Evolutionary conservation across 1,140 invertebrate species (phyloP).

Genomic region (Macrotrachela quadricornifera): DNA sequence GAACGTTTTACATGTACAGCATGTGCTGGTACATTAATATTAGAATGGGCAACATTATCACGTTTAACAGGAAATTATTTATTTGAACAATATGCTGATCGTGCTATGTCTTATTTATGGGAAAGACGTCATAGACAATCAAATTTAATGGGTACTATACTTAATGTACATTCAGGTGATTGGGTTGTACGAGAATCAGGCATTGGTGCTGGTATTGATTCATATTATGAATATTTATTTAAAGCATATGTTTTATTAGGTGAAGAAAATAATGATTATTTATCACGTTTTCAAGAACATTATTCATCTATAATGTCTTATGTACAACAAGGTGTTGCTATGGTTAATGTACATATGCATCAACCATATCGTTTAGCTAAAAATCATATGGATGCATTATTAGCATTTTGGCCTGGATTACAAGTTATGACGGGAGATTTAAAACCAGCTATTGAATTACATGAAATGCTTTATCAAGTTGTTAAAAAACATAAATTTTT

Average conservation of each 20-base stretch:
- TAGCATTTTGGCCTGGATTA: slow-evolving; percentile 86
- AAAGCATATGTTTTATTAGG: slow-evolving; percentile 57
- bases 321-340: slow-evolving; percentile 31
- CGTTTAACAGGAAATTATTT: slow-evolving; percentile 69
- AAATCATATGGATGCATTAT: slow-evolving; percentile 86
- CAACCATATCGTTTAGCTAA: slow-evolving; percentile 68
- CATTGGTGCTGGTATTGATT: slow-evolving; percentile 94
- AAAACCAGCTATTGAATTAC: slow-evolving; percentile 83
- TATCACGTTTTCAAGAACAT: slow-evolving; percentile 72
- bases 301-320: slow-evolving; percentile 97
- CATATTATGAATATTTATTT: slow-evolving; percentile 91
- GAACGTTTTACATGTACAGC: slow-evolving; percentile 69
- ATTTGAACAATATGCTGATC: slow-evolving; percentile 58
- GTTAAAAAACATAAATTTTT: slow-evolving; percentile 88
- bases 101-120: slow-evolving; percentile 91
- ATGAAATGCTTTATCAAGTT: slow-evolving; percentile 62
- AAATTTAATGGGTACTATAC: slow-evolving; percentile 28
- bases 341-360: slow-evolving; percentile 96
- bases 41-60: slow-evolving; percentile 86
- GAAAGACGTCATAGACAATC: slow-evolving; percentile 64
- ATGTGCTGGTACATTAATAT: slow-evolving; percentile 89
- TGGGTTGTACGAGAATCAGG: slow-evolving; percentile 79
- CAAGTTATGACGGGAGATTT: slow-evolving; percentile 70
- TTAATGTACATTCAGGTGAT: slow-evolving; percentile 68
- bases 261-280: slow-evolving; percentile 52